Evolutionary conservation across 2,797 vertebrate species (phyloP).

Genomic region (Sciurus carolinensis): DNA sequence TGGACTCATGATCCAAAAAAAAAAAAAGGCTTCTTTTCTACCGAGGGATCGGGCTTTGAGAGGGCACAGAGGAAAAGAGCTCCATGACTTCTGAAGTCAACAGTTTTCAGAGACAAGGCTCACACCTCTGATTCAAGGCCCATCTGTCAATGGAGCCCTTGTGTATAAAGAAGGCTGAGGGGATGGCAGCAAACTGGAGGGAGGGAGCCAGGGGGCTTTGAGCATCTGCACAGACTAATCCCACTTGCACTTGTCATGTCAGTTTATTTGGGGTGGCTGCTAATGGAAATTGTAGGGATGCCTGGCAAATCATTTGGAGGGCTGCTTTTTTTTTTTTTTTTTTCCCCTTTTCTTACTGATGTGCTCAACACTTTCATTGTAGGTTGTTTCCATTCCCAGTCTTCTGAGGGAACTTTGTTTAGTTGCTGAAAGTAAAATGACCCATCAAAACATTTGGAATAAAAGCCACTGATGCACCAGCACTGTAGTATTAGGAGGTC

Average conservation of each 20-base stretch:
- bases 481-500: fast-evolving
- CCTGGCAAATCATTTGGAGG: not conserved
- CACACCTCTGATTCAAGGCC: not conserved
- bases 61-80: not conserved
- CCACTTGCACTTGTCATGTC: not conserved
- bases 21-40: constrained; percentile 53
- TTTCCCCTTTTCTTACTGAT: not conserved
- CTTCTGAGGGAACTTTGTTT: constrained; percentile 2
- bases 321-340: not conserved
- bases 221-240: not conserved
- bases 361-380: not conserved
- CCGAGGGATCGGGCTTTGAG: not conserved
- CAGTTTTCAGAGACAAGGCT: not conserved
- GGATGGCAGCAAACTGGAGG: no score
- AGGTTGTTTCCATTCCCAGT: not conserved
- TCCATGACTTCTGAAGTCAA: not conserved
- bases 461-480: not conserved
- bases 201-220: not conserved
- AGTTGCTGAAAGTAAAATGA: constrained; percentile 36
- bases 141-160: not conserved
- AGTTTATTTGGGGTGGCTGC: not conserved
- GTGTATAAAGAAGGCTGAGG: not conserved
- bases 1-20: constrained; percentile 4
- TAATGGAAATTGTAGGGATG: not conserved
- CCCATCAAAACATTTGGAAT: not conserved